phyloP scores from a whole-genome alignment of 2,888 invertebrate species.

The Plebejus melissa region DNA sequence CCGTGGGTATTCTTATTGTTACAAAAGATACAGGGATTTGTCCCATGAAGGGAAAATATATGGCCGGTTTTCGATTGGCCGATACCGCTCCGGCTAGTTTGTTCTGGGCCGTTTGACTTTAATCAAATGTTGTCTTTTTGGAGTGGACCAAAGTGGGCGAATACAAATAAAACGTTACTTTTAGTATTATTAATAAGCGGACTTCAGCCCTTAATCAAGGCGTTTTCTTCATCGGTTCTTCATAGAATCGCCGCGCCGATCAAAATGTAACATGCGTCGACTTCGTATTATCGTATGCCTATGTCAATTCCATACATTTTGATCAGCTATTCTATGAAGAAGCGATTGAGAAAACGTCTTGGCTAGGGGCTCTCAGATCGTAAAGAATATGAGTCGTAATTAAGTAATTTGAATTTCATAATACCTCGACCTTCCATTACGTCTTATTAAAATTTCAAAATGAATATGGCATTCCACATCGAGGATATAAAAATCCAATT shows the following conservation, averaged over 20 bases:
- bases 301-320: too few relatives aligned
- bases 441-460: background rate
- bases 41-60: conserved; percentile 36
- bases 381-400: too few relatives aligned
- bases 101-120: conserved; percentile 25
- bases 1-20: conserved; percentile 33
- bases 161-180: background rate
- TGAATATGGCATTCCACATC: background rate
- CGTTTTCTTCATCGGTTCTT: too few relatives aligned
- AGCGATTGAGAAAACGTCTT: too few relatives aligned
- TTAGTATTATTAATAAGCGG: background rate
- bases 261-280: background rate
- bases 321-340: too few relatives aligned
- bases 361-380: too few relatives aligned
- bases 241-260: background rate
- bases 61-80: conserved; percentile 43
- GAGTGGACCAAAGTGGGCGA: background rate
- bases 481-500: background rate
- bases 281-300: too few relatives aligned
- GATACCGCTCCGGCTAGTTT: conserved; percentile 37
- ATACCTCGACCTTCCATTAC: background rate
- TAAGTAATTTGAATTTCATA: background rate
- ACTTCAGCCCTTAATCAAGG: too few relatives aligned
- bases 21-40: conserved; percentile 36
- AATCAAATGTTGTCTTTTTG: conserved; percentile 6